Conservation (phyloP, 1,140 invertebrate genomes). For the Aphelinus certus region DNA sequence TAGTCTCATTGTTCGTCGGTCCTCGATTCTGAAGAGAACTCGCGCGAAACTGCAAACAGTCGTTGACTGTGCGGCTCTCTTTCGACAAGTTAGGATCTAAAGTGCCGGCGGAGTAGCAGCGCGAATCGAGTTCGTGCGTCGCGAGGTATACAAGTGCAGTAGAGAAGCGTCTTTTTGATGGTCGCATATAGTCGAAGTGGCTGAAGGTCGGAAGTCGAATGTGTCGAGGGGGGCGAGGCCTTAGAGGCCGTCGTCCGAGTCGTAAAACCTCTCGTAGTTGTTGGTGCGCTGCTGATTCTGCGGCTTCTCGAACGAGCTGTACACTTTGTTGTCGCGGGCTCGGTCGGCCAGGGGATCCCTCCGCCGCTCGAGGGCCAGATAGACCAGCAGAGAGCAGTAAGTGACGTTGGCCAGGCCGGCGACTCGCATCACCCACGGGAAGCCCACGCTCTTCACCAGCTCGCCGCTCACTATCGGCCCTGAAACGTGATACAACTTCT, state of each 20-base stretch:
- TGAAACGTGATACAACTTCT: slow-evolving; percentile 50
- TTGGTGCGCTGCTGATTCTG: neutral
- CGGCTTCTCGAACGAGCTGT: slow-evolving; percentile 49
- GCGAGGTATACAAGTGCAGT: no score
- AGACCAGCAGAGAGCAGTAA: slow-evolving; percentile 72
- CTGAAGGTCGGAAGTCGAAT: no score
- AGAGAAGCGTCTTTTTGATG: no score
- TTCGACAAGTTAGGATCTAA: no score
- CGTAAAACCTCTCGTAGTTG: slow-evolving; percentile 55
- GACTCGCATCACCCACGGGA: slow-evolving; percentile 76
- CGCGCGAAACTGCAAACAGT: no score
- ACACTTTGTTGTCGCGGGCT: slow-evolving; percentile 46
- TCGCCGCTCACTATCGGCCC: slow-evolving; percentile 78
- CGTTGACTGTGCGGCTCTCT: no score
- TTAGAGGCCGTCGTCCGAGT: slow-evolving; percentile 59
- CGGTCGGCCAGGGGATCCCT: slow-evolving; percentile 27
- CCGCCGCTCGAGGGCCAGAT: slow-evolving; percentile 46
- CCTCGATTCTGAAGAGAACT: no score
- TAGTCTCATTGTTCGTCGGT: no score
- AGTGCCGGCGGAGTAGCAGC: no score
- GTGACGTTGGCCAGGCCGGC: slow-evolving; percentile 75
- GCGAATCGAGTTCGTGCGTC: no score
- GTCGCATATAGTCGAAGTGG: no score
- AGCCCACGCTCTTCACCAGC: slow-evolving; percentile 75
- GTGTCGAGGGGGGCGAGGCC: no score